Evolutionary conservation across 2,797 vertebrate species (phyloP).

Genomic region (Rhabdophis nuchalis): DNA sequence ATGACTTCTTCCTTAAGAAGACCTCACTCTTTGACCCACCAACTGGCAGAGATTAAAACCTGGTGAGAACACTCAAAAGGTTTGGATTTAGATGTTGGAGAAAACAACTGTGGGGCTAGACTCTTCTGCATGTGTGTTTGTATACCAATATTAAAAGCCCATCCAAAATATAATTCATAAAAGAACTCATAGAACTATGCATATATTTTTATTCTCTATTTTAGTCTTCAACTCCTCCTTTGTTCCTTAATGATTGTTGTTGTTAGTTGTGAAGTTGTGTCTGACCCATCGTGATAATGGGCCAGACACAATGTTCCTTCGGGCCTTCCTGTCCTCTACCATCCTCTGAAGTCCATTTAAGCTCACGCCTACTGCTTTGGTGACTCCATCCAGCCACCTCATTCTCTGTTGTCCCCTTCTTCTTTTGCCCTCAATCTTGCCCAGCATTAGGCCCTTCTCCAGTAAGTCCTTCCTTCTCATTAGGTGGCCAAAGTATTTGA

Average conservation of each 20-base stretch:
- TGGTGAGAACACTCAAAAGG: not conserved
- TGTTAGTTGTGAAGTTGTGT: no score
- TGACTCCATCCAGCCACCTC: no score
- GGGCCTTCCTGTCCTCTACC: no score
- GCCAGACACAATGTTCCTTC: no score
- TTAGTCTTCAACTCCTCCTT: not conserved
- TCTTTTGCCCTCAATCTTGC: no score
- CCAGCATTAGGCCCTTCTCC: no score
- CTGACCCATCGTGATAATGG: no score
- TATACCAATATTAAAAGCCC: not conserved
- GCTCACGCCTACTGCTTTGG: no score
- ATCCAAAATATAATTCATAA: not conserved
- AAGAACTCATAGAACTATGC: not conserved
- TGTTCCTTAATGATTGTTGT: not conserved
- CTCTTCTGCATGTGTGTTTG: not conserved
- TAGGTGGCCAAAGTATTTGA: no score
- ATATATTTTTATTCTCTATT: not conserved
- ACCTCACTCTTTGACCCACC: not conserved
- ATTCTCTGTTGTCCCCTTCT: no score
- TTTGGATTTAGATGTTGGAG: not conserved
- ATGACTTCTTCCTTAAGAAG: not conserved
- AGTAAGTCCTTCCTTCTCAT: no score
- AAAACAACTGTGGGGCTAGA: not conserved
- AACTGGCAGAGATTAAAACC: not conserved
- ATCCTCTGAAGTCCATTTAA: no score